These are phyloP conservation scores for Apostichopus japonicus DNA, from an alignment of 35 echinoderm and acorn worm species.

Conservation along the genomic window DNA sequence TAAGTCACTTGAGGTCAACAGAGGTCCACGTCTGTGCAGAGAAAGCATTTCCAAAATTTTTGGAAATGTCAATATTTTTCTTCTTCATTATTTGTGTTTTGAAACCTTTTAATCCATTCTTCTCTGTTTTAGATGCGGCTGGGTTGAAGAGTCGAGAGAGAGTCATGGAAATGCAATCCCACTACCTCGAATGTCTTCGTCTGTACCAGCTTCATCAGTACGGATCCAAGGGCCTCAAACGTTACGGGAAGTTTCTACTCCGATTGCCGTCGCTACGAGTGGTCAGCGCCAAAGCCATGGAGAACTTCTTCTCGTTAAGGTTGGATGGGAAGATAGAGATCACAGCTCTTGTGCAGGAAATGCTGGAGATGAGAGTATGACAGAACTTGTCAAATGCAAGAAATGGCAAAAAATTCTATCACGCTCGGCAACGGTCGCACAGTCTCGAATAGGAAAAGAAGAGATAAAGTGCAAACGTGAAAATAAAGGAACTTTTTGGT, in stretches of 20 bases:
- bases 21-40: not conserved
- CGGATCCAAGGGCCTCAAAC: conserved; percentile 27
- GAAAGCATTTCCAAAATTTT: not conserved
- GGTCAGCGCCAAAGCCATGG: conserved; percentile 74
- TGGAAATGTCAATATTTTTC: not conserved
- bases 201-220: conserved; percentile 31
- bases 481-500: no score
- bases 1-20: not conserved
- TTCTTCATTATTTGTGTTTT: no score
- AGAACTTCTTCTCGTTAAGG: conserved; percentile 67
- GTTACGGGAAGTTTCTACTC: conserved; percentile 75
- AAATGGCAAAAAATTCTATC: no score
- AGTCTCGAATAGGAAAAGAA: no score
- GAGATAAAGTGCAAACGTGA: no score
- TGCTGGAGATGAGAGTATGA: conserved; percentile 60
- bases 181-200: conserved; percentile 71
- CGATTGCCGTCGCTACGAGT: conserved; percentile 60
- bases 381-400: no score
- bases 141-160: conserved; percentile 51
- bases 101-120: not conserved
- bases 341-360: conserved; percentile 58
- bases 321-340: conserved; percentile 67
- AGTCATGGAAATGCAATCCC: conserved; percentile 52
- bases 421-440: no score
- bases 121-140: conserved; percentile 64